phyloP scores from a whole-genome alignment of 2,113 vertebrate genomes.

The Hassar affinis region DNA sequence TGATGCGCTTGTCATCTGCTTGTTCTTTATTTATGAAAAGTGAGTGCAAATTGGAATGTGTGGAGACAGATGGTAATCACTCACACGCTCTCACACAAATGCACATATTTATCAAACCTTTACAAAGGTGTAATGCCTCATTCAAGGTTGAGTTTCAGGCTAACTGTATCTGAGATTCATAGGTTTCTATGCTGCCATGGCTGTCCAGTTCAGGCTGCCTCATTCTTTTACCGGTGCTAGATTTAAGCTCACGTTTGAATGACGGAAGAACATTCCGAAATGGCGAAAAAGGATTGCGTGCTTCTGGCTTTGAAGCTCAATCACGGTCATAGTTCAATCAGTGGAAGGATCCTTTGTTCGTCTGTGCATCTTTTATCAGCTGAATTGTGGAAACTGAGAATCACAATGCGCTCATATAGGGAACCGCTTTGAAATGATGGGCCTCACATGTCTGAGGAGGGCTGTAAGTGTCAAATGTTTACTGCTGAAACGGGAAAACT shows the following conservation, averaged over 20 bases:
- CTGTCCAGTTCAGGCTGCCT: conserved; percentile 10
- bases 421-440: conserved; percentile 29
- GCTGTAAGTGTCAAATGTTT: conserved; percentile 56
- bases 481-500: conserved; percentile 54
- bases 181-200: conserved; percentile 1
- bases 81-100: background rate
- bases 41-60: conserved; percentile 37
- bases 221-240: conserved; percentile 12
- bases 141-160: conserved; percentile 38
- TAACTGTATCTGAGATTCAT: conserved; percentile 23
- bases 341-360: background rate
- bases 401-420: conserved; percentile 6
- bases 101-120: conserved; percentile 38
- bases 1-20: conserved; percentile 37
- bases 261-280: background rate
- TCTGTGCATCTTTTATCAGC: background rate
- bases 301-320: conserved; percentile 6
- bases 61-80: conserved; percentile 34
- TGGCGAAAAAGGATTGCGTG: background rate
- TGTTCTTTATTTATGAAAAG: conserved; percentile 37
- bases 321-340: background rate
- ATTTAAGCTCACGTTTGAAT: conserved; percentile 13
- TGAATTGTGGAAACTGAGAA: conserved; percentile 15
- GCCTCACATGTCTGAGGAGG: conserved; percentile 44
- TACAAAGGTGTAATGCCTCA: conserved; percentile 33